These are phyloP conservation scores for Gonatopus flavifemur DNA, from an alignment of 1,140 invertebrate genomes.

Conservation along the genomic window DNA sequence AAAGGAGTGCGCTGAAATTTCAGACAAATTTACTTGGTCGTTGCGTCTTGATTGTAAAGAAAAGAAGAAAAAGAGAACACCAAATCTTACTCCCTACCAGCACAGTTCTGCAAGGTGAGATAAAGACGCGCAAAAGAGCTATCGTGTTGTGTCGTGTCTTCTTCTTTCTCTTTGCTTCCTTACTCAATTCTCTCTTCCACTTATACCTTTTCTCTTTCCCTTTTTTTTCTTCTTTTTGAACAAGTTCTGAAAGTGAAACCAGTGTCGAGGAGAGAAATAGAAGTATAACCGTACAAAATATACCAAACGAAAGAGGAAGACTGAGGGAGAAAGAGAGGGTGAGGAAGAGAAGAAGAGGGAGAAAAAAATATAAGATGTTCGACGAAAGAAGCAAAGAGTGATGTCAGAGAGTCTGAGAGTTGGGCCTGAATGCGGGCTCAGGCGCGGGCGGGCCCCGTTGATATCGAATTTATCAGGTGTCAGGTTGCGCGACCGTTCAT, in stretches of 20 bases:
- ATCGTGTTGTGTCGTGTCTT: conserved; percentile 12
- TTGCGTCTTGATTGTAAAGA: conserved; percentile 34
- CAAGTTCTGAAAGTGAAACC: no score
- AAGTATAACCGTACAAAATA: no score
- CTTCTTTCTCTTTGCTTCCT: conserved; percentile 20
- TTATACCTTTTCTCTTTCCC: neutral
- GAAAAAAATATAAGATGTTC: no score
- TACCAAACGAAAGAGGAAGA: conserved; percentile 5
- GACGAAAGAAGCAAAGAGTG: conserved; percentile 1
- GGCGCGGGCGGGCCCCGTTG: conserved; percentile 41
- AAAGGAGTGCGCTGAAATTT: conserved; percentile 43
- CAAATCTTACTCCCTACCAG: neutral
- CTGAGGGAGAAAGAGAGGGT: neutral
- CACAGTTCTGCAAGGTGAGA: conserved; percentile 32
- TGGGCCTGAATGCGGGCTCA: conserved; percentile 29
- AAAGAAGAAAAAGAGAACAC: conserved; percentile 28
- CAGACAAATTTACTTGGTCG: conserved; percentile 36
- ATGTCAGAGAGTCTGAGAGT: neutral
- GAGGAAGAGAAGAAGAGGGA: conserved; percentile 6
- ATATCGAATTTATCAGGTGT: conserved; percentile 55
- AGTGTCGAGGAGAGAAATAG: neutral
- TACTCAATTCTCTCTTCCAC: conserved; percentile 7
- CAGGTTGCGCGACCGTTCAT: conserved; percentile 41
- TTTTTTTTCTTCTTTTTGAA: conserved; percentile 2
- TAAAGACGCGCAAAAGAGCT: conserved; percentile 39